Evolutionary conservation across 2,888 invertebrate species (phyloP).

Genomic region (Heliconius erato): DNA sequence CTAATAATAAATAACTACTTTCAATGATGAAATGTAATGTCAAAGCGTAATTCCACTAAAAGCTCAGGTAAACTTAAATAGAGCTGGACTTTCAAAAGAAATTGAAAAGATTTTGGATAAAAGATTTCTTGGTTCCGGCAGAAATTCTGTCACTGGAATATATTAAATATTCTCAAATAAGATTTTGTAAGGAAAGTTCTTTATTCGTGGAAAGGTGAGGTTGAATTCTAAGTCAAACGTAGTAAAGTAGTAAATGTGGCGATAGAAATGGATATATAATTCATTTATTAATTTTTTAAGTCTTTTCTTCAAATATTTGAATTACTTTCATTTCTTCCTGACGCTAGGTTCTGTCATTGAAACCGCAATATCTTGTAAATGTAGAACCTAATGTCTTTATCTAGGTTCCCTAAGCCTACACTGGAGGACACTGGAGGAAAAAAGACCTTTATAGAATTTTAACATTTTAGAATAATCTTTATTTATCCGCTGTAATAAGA

Average conservation of each 20-base stretch:
- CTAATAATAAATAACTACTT: constrained; percentile 8
- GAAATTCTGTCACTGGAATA: constrained; percentile 13
- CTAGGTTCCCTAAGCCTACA: too few relatives aligned
- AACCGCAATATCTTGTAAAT: too few relatives aligned
- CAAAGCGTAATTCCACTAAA: constrained; percentile 25
- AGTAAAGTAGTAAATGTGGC: background rate
- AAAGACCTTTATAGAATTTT: too few relatives aligned
- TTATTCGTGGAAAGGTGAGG: background rate
- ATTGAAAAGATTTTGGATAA: constrained; percentile 15
- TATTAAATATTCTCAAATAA: constrained; percentile 26
- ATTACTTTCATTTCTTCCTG: too few relatives aligned
- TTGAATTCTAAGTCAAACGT: constrained; percentile 4
- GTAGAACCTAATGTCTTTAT: too few relatives aligned
- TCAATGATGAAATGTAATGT: constrained; percentile 15
- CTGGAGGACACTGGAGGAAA: too few relatives aligned
- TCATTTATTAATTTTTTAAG: background rate
- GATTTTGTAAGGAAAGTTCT: background rate
- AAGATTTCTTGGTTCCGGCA: constrained; percentile 26
- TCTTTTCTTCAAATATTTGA: background rate
- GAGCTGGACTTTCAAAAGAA: constrained; percentile 29
- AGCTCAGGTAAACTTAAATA: constrained; percentile 25
- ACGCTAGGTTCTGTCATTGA: too few relatives aligned
- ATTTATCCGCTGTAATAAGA: too few relatives aligned
- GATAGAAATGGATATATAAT: background rate
- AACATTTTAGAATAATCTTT: too few relatives aligned